Evolutionary conservation across 2,888 invertebrate species (phyloP), one percentile per base, ranked within the genome.

Genomic region (Melinaea marsaeus): DNA sequence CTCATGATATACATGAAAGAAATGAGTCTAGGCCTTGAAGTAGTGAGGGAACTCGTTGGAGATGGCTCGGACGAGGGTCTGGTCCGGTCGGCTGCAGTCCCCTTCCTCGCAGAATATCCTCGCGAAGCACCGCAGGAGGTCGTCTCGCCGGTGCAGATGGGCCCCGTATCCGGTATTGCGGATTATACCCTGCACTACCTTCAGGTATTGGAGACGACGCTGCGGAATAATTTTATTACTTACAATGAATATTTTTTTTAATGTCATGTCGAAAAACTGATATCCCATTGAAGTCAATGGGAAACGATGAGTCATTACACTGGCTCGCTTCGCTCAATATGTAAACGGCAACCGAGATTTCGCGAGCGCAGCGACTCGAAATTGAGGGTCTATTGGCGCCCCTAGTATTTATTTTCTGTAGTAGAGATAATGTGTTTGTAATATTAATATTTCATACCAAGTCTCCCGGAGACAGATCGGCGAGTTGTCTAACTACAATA

Each of bases 391-490:
- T 22, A 22, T 22, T 22, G 22, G 22, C 22, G 22, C 22, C 22
- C 0, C 22, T 22, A 22, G 22, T 22, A 22, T 22, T 22, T 22
- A 22, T 0, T 22, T 22, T 22, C 22, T 22, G 22, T 22, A 22
- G 22, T 22, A 22, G 22, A 22, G 22, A 22, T 46, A 46, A 13
- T n/a, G 13, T 58, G 4, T 22, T 58, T 11, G 48, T 13, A 7
- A 22, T 51, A 34, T 33, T 35, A 4, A 57, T 9, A 51, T 51
- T 13, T 67, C 60, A 70, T 74, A 96, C 96, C 91, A 92, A 89
- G 81, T 98, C 98, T 35, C 97, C 97, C 4, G 97, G 94, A 55
- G 96, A 95, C 67, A 98, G 92, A 85, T 99, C 98, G 2, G 96
- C 95, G 35, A 99, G 92, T 83, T 98, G 97, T 58, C 98, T 92